phyloP scores from a whole-genome alignment of 53 echinoderm and acorn worm genomes.

The Pentamera pediparva region DNA sequence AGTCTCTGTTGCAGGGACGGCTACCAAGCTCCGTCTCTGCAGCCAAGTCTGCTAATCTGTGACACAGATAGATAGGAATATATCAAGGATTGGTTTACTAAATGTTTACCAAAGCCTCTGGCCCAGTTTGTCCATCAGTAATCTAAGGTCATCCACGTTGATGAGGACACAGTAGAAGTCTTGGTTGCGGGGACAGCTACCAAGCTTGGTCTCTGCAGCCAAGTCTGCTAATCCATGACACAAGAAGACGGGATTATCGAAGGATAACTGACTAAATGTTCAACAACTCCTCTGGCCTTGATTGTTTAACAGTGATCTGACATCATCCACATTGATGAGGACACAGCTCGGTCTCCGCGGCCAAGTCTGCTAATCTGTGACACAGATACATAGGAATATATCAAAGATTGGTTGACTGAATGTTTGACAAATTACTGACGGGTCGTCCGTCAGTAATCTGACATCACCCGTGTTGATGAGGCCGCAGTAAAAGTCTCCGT shows the following conservation, averaged over 20 bases:
- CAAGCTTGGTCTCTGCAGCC: constrained; percentile 81
- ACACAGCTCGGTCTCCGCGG: constrained; percentile 73
- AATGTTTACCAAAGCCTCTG: too few relatives aligned
- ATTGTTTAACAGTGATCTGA: too few relatives aligned
- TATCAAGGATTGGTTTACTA: too few relatives aligned
- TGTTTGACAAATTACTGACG: too few relatives aligned
- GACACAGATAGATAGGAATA: too few relatives aligned
- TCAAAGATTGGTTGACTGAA: too few relatives aligned
- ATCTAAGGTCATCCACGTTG: constrained; percentile 74
- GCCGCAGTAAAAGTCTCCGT: constrained; percentile 57
- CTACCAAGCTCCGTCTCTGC: constrained; percentile 82
- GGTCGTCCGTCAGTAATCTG: constrained; percentile 56
- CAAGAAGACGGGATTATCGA: too few relatives aligned
- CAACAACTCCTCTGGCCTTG: too few relatives aligned
- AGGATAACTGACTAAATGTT: too few relatives aligned
- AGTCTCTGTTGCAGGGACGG: constrained; percentile 60
- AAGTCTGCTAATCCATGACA: constrained; percentile 93
- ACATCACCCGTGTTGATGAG: constrained; percentile 86
- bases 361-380: constrained; percentile 92
- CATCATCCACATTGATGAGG: constrained; percentile 80
- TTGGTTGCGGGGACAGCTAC: constrained; percentile 61
- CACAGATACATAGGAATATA: too few relatives aligned
- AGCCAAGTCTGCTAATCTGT: constrained; percentile 90
- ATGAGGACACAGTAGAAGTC: constrained; percentile 65
- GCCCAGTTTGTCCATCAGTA: constrained; percentile 71